Evolutionary conservation across 2,888 invertebrate genomes (phyloP).

Genomic region (Monochamus alternatus): DNA sequence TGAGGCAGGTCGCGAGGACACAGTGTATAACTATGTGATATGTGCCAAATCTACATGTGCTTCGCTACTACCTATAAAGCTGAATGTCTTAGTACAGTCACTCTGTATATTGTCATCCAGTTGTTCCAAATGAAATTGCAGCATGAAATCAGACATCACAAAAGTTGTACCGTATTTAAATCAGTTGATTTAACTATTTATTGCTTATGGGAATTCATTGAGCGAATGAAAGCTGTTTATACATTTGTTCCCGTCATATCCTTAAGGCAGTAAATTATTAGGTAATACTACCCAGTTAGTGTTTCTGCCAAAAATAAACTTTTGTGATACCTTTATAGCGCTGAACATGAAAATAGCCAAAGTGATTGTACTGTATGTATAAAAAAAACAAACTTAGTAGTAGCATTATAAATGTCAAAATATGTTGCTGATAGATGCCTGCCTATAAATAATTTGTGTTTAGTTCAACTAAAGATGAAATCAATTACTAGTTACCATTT

Average conservation of each 20-base stretch:
- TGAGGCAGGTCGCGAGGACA: constrained; percentile 60
- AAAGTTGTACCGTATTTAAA: not conserved
- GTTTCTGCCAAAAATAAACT: no score
- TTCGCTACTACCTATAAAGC: constrained; percentile 64
- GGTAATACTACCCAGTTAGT: no score
- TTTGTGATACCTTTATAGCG: not conserved
- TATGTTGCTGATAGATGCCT: constrained; percentile 57
- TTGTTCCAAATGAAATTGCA: not conserved
- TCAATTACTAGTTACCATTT: constrained; percentile 45
- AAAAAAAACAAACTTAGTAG: constrained; percentile 46
- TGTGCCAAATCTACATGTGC: constrained; percentile 70
- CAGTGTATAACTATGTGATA: constrained; percentile 66
- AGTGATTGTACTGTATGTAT: constrained; percentile 47
- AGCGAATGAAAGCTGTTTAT: no score
- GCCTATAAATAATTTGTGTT: constrained; percentile 46
- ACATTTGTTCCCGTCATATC: no score
- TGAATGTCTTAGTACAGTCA: constrained; percentile 38
- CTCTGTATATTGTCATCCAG: constrained; percentile 1
- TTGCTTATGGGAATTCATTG: no score
- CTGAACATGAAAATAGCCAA: not conserved
- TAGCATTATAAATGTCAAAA: constrained; percentile 59
- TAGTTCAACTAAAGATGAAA: constrained; percentile 41
- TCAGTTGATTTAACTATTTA: not conserved
- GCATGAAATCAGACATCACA: not conserved
- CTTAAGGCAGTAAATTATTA: no score